Conservation (phyloP, 2,888 invertebrate genomes). For the Eupithecia abbreviata region DNA sequence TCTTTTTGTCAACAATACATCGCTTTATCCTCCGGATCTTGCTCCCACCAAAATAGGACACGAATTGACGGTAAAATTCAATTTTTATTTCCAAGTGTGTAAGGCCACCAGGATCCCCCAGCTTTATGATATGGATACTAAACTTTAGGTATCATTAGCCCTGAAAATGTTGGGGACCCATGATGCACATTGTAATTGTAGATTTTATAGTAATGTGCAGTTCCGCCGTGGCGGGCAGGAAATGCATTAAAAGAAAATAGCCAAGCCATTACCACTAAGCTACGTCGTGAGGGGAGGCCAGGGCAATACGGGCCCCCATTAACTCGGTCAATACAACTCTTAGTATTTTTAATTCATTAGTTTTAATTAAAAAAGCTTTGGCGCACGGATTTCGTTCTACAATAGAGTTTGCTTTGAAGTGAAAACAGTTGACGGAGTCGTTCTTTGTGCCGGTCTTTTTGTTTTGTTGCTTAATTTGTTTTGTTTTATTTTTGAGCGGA, state of each 20-base stretch:
- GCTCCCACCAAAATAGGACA: no score
- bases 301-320: slow-evolving; percentile 41
- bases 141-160: no score
- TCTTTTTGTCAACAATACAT: no score
- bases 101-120: no score
- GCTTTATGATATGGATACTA: no score
- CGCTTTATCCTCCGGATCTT: no score
- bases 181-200: neutral
- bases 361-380: slow-evolving; percentile 46
- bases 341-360: slow-evolving; percentile 44
- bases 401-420: slow-evolving; percentile 30
- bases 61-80: no score
- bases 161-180: no score
- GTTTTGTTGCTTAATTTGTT: slow-evolving; percentile 14
- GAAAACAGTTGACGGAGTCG: slow-evolving; percentile 30
- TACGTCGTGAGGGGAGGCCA: slow-evolving; percentile 32
- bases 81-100: no score
- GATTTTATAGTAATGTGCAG: neutral
- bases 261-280: slow-evolving; percentile 1
- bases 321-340: slow-evolving; percentile 47
- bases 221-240: neutral
- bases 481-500: slow-evolving; percentile 11
- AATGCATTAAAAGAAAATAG: neutral
- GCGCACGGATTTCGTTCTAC: slow-evolving; percentile 28
- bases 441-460: slow-evolving; percentile 25